Base-by-base conservation (phyloP, 2,113 vertebrate genomes). In the Ageneiosus marmoratus region DNA sequence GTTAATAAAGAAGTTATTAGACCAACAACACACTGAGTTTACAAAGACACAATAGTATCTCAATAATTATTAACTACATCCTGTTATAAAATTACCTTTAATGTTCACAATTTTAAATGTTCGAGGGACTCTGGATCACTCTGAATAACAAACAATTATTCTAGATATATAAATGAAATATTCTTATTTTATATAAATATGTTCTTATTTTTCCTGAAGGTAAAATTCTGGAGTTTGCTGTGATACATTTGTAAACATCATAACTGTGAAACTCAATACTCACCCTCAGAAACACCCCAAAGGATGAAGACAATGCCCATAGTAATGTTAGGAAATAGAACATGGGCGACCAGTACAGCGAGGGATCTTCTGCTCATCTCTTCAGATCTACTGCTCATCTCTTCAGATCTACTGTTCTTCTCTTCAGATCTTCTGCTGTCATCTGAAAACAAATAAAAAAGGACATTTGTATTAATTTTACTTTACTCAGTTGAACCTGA, bases 231-330 rank as follows among this genome's bases (percentile, higher is more conserved):
- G 58, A 24, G 55, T 56, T 56, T 56, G 16, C 20, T 60, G 56
- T 79, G 56, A 79, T 63, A 37, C 20, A 46, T 11, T 46, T 44
- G 10, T 72, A 72, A 20, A 37, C 5, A 37, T 1, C 44, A 37
- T 70, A 24, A 37, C 63, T 37, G 62, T 34, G 9, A 27, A n/a
- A 48, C 29, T 11, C 46, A 18, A 29, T 34, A 53, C 73, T 34
- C 22, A 75, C 73, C 73, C 8, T 75, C 48, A 75, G 48, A 53
- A 75, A 51, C 50, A 32, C 73, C 29, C 73, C 73, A 75, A 34
- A 75, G 48, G 27, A 75, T 75, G 27, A 53, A 75, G 73, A 34
- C 50, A 53, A 75, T 22, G 18, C 1, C 20, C 73, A 75, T 51
- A 34, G 50, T 75, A 22, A 75, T 53, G 22, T 75, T 75, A 53